Base-by-base conservation (phyloP, 1,140 invertebrate genomes). In the Diorhabda carinulata region DNA sequence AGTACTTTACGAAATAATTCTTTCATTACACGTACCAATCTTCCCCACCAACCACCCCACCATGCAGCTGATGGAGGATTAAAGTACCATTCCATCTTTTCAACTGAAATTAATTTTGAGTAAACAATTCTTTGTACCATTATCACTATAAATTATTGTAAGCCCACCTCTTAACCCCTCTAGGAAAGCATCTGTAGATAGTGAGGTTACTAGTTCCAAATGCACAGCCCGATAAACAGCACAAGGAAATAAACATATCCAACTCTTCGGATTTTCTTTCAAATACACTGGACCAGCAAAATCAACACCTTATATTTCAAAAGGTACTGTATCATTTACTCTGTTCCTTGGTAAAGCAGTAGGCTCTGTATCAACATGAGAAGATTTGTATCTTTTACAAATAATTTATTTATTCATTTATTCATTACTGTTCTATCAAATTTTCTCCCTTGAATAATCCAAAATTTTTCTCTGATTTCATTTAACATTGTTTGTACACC, bases 71-170 rank as follows among this genome's bases (percentile, higher is more conserved):
- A 66, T 8, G 80, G 78, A 10, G 79, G 76, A 66, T 76, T 81
- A 67, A 81, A 82, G 47, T 69, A 69, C 82, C 82, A 83, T 8
- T 68, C 25, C 10, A 81, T 78, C 58, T 64, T 59, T 44, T 72
- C 3, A 2, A 66, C 40, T 3, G 61, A 8, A 61, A 61, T 61
- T 42, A 9, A 61, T 42, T 4, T 61, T 61, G 40, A 5, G 1
- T 4, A 61, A 61, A 42, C 9, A 5, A 65, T 80, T 81, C 41
- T 72, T 61, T n/a, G 73, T 65, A 6, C 76, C 74, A 70, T 42
- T 7, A 59, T 58, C 2, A 73, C 25, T 25, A 25, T 25, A 25
- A 25, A 25, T 1, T 25, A 25, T 25, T 1, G 1, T 25, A 25
- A 1, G 64, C 45, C 69, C 6, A 10, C 77, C 77, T 70, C 80